Evolutionary conservation across 1,140 invertebrate species (phyloP).

Genomic region (Aphaenogaster rudis): DNA sequence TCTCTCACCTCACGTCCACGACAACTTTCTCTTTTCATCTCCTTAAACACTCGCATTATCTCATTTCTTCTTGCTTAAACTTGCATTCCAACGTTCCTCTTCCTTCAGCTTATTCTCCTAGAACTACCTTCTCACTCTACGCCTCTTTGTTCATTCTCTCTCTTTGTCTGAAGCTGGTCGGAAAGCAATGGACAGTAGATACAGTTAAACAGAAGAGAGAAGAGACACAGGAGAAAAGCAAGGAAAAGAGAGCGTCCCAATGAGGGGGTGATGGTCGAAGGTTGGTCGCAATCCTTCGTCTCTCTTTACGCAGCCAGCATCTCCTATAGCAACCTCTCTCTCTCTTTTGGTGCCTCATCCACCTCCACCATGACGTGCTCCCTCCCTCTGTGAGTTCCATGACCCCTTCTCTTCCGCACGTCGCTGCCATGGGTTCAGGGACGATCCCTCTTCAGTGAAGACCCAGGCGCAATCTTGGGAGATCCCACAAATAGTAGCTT

Average conservation of each 20-base stretch:
- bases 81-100: slow-evolving; percentile 32
- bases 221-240: not conserved
- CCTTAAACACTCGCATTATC: not conserved
- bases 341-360: slow-evolving; percentile 57
- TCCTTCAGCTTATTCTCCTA: not conserved
- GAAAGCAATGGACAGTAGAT: slow-evolving; percentile 32
- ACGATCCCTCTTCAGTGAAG: slow-evolving; percentile 81
- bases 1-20: not conserved
- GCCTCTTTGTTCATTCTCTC: slow-evolving; percentile 40
- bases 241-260: slow-evolving; percentile 35
- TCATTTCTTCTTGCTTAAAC: slow-evolving; percentile 22
- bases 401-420: slow-evolving; percentile 78
- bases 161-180: slow-evolving; percentile 3
- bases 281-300: slow-evolving; percentile 55
- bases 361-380: slow-evolving; percentile 33
- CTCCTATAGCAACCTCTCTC: slow-evolving; percentile 51
- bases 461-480: slow-evolving; percentile 69
- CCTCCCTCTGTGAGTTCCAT: slow-evolving; percentile 70
- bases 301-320: slow-evolving; percentile 46
- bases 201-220: slow-evolving; percentile 4
- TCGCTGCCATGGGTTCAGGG: slow-evolving; percentile 82
- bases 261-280: slow-evolving; percentile 46
- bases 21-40: slow-evolving; percentile 52
- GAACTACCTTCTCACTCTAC: slow-evolving; percentile 17
- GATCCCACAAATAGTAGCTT: slow-evolving; percentile 64